Conservation (phyloP, 2,113 vertebrate genomes). For the Oxyruncus cristatus region DNA sequence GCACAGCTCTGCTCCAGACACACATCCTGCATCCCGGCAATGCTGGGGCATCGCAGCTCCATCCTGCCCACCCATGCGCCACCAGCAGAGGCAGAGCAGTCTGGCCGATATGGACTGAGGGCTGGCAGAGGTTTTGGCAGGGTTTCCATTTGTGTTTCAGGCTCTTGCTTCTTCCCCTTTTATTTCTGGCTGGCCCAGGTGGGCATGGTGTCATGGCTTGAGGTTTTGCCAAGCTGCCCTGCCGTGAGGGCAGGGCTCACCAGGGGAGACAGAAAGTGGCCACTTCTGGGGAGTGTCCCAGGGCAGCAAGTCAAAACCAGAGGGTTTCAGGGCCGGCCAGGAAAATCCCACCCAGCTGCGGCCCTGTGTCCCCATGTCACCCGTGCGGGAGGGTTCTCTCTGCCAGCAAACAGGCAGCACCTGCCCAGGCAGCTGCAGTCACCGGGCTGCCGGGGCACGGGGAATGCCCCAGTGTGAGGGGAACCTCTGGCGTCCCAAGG, state of each 20-base stretch:
- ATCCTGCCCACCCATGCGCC: fast-evolving
- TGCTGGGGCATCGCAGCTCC: background rate
- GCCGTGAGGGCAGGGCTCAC: fast-evolving
- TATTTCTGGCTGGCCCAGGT: background rate
- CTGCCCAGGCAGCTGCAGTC: background rate
- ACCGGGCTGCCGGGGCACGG: fast-evolving
- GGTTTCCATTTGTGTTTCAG: background rate
- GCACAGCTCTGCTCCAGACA: fast-evolving
- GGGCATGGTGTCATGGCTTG: fast-evolving
- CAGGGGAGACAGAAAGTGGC: fast-evolving
- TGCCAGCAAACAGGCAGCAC: background rate
- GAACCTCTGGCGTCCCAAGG: background rate
- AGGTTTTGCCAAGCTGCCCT: background rate
- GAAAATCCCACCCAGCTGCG: background rate
- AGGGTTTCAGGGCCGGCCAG: background rate
- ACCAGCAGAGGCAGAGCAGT: background rate
- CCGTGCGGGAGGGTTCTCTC: background rate
- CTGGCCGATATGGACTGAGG: fast-evolving
- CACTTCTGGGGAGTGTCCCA: background rate
- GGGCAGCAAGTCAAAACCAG: background rate
- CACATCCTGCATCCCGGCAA: fast-evolving
- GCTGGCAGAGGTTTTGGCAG: background rate
- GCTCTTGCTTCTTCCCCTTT: background rate
- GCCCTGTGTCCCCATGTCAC: background rate
- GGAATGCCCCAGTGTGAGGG: background rate